Conservation (phyloP, 2,797 vertebrate species). For the Accipiter superciliosus region DNA sequence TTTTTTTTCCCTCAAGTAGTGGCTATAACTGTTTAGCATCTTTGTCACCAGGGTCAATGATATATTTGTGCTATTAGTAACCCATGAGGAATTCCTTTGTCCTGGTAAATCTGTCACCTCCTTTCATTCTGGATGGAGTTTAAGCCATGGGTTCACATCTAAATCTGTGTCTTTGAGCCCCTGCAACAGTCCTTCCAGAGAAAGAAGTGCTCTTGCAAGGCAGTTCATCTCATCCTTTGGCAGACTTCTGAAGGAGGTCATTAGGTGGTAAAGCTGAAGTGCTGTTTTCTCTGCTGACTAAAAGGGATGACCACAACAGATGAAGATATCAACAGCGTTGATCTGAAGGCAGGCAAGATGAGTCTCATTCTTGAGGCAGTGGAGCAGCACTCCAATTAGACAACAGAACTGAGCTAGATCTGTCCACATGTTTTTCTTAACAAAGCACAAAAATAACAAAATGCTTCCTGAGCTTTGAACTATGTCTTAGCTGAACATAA, state of each 20-base stretch:
- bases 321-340: neutral
- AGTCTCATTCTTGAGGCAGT: accelerated
- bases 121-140: neutral
- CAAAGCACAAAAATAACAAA: neutral
- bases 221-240: neutral
- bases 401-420: neutral
- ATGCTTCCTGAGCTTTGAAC: neutral
- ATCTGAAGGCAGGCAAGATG: neutral
- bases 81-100: neutral
- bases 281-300: neutral
- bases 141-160: neutral
- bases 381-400: neutral
- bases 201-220: neutral
- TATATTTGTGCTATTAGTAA: neutral
- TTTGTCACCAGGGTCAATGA: neutral
- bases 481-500: neutral
- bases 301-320: neutral
- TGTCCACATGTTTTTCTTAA: neutral
- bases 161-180: neutral
- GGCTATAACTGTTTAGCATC: neutral
- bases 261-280: neutral
- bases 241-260: neutral
- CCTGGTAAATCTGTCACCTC: neutral
- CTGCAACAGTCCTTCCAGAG: neutral
- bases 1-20: neutral